Evolutionary conservation across 2,797 vertebrate genomes (phyloP).

Genomic region (Anisognathus igniventris): DNA sequence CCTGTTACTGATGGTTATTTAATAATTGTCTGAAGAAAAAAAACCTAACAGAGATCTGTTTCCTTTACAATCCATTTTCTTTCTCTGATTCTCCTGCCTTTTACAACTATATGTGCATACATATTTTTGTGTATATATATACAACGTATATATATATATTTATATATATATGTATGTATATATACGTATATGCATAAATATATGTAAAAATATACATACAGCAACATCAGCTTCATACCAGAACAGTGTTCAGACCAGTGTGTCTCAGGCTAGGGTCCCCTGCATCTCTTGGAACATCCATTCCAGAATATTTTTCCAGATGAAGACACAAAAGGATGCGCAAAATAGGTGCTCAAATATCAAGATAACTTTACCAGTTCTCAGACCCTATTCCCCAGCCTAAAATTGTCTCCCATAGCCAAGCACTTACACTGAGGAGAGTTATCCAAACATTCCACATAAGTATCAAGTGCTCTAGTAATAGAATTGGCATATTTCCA

Average conservation of each 20-base stretch:
- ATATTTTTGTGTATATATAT: no score
- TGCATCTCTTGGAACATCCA: neutral
- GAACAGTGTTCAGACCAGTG: neutral
- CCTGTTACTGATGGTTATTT: neutral
- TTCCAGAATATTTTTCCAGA: neutral
- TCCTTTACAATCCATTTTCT: neutral
- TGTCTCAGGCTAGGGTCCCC: neutral
- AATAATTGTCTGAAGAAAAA: neutral
- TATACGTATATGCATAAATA: neutral
- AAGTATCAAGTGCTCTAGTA: neutral
- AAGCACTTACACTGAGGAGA: neutral
- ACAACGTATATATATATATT: neutral
- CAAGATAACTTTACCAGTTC: neutral
- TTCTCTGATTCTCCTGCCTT: neutral
- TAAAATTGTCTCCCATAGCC: neutral
- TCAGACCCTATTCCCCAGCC: neutral
- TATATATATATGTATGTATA: fast-evolving
- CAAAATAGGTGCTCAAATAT: neutral
- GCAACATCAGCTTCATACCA: neutral
- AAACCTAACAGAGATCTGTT: neutral
- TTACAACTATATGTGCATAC: neutral
- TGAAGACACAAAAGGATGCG: neutral
- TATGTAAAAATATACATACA: neutral
- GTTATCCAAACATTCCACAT: neutral
- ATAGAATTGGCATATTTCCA: neutral